These are phyloP conservation scores for Lasioglossum villosulum DNA, from an alignment of 2,888 invertebrate genomes.

Conservation along the genomic window DNA sequence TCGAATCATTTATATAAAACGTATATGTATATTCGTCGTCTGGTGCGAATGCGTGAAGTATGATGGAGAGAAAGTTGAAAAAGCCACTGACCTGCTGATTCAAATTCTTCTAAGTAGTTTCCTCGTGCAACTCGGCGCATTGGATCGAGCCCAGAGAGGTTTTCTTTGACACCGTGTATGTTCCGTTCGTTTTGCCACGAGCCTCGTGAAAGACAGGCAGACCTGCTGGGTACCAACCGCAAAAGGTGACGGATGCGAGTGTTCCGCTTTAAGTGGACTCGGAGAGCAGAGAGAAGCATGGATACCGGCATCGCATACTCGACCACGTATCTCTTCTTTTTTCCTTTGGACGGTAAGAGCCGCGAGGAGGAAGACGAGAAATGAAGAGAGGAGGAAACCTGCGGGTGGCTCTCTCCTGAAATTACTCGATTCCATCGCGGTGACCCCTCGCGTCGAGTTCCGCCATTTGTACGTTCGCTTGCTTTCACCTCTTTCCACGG, in stretches of 20 bases:
- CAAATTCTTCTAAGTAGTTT: background rate
- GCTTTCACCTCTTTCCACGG: slow-evolving; percentile 34
- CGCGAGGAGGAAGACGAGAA: slow-evolving; percentile 31
- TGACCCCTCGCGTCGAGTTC: slow-evolving; percentile 49
- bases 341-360: slow-evolving; percentile 30
- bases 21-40: no score
- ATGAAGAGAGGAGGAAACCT: slow-evolving; percentile 51
- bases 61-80: background rate
- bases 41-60: no score
- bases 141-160: background rate
- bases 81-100: background rate
- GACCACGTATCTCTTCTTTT: slow-evolving; percentile 58
- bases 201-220: slow-evolving; percentile 10
- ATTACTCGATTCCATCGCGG: slow-evolving; percentile 68
- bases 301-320: slow-evolving; percentile 58
- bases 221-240: background rate
- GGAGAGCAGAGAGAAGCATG: slow-evolving; percentile 33
- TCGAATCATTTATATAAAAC: background rate
- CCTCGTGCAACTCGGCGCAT: background rate
- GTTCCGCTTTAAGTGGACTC: slow-evolving; percentile 70
- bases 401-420: slow-evolving; percentile 66
- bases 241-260: slow-evolving; percentile 40
- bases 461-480: slow-evolving; percentile 41
- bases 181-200: slow-evolving; percentile 5
- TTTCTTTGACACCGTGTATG: slow-evolving; percentile 7